Conservation (phyloP, 2,797 vertebrate species). For the Pagetopsis macropterus region DNA sequence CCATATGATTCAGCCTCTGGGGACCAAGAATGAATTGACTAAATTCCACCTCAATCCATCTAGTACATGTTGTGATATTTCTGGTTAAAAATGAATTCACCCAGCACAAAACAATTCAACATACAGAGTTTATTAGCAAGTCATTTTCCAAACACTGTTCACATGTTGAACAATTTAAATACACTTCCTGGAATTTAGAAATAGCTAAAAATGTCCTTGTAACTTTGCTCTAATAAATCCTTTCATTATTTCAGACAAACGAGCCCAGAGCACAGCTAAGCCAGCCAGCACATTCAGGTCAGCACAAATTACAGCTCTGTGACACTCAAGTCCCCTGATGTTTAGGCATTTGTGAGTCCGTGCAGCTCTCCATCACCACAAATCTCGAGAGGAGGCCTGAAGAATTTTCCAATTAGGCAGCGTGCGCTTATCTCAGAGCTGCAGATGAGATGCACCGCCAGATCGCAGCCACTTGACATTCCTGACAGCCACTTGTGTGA, state of each 20-base stretch:
- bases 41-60: background rate
- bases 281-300: slow-evolving; percentile 27
- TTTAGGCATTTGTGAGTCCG: slow-evolving; percentile 29
- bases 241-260: slow-evolving; percentile 13
- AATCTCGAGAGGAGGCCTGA: slow-evolving; percentile 44
- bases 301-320: slow-evolving; percentile 43
- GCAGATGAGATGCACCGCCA: slow-evolving; percentile 75
- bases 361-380: slow-evolving; percentile 46
- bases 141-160: background rate
- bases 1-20: background rate
- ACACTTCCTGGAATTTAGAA: background rate
- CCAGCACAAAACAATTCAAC: background rate
- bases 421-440: slow-evolving; percentile 56
- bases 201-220: background rate
- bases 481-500: slow-evolving; percentile 63
- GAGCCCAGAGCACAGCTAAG: slow-evolving; percentile 9
- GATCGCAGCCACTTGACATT: slow-evolving; percentile 73
- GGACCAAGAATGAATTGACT: background rate
- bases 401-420: slow-evolving; percentile 67
- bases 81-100: background rate
- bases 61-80: background rate
- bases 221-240: slow-evolving; percentile 16
- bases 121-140: background rate
- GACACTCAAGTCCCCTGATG: slow-evolving; percentile 37
- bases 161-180: background rate